Conservation (phyloP, 2,113 vertebrate species). For the Triplophysa rosa region DNA sequence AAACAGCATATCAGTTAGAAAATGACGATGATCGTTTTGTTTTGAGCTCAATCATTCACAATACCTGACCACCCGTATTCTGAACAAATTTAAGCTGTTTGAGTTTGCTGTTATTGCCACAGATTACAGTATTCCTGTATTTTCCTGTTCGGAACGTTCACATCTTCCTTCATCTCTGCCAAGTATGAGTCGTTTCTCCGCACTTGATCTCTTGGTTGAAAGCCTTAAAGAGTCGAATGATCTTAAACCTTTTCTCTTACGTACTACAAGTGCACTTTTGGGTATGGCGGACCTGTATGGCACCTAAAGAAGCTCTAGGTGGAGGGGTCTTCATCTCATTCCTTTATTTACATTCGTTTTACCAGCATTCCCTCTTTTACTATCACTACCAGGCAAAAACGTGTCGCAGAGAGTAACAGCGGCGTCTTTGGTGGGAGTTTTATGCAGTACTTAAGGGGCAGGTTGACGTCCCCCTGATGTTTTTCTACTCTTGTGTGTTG, state of each 20-base stretch:
- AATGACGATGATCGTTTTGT: not conserved
- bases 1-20: not conserved
- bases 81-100: not conserved
- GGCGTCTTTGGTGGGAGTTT: conserved; percentile 46
- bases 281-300: conserved; percentile 19
- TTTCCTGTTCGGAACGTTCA: conserved; percentile 1
- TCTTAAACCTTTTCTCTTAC: conserved; percentile 51
- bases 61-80: not conserved
- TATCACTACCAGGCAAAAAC: conserved; percentile 10
- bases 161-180: conserved; percentile 23
- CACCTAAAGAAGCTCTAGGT: conserved; percentile 44
- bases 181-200: conserved; percentile 21
- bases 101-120: not conserved
- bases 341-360: conserved; percentile 29
- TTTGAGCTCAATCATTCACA: not conserved
- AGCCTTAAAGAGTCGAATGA: conserved; percentile 63
- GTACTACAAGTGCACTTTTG: conserved; percentile 73
- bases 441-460: conserved; percentile 52
- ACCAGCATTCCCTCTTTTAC: conserved; percentile 33
- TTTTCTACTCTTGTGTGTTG: conserved; percentile 58
- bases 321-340: conserved; percentile 31
- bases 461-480: conserved; percentile 56
- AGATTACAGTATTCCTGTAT: not conserved
- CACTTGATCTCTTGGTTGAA: conserved; percentile 55
- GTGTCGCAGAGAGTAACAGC: not conserved